Base-by-base conservation (phyloP, 2,113 vertebrate genomes). In the Potamarius usumacintae region DNA sequence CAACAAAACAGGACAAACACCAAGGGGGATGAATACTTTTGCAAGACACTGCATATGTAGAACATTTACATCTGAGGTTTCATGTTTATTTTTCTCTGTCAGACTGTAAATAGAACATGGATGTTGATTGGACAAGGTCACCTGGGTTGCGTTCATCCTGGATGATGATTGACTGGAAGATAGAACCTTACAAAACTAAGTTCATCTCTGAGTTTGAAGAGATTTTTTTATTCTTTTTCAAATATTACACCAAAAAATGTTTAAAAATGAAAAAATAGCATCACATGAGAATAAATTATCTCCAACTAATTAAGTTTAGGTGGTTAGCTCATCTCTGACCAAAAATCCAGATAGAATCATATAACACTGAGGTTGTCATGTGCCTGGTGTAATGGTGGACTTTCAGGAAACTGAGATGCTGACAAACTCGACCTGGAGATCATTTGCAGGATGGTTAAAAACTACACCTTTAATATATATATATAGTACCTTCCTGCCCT, bases 401-500 rank as follows among this genome's bases (percentile, higher is more conserved):
- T 71, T 34, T 34, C 34, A 34, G 15, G 30, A 71, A 74, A 48
- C 7, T 2, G 1, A 8, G 71, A 8, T 74, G 2, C 71, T 48
- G 34, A 74, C 17, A 7, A 48, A 20, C 34, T 74, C 7, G 14
- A 71, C 69, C 34, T 50, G n/a, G 9, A 25, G 42, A 5, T 77
- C 20, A 53, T n/a, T 53, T 52, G 12, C 50, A 53, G 11, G 50
- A 78, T 78, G 22, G n/a, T 78, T 78, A 53, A 53, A 53, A 27
- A 55, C 57, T 57, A 27, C 22, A 63, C 0, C 69, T 77, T 77
- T 52, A 25, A n/a, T 77, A 77, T 52, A 52, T 77, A 77, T 52
- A 52, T 27, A 58, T 63, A 57, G 27, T 48, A 30, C 50, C 27
- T 86, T 86, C 52, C 76, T 79, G 60, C 77, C 58, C 60, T 79